Evolutionary conservation across 2,113 vertebrate genomes (phyloP).

Genomic region (Limnothrissa miodon): DNA sequence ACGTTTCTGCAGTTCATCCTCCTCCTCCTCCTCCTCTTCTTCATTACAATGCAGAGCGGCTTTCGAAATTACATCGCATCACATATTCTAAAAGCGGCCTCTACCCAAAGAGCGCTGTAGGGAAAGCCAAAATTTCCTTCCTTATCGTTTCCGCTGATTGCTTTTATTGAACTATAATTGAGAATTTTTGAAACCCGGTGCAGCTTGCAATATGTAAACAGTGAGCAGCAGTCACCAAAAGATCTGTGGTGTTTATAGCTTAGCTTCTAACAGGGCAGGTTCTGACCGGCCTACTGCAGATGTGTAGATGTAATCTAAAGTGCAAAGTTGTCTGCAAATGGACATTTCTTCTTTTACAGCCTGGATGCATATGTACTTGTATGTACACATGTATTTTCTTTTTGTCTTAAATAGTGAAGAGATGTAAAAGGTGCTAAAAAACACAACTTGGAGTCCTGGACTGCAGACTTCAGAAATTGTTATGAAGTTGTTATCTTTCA

Average conservation of each 20-base stretch:
- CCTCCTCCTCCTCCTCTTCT: neutral
- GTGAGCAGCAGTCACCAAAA: neutral
- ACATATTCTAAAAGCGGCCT: neutral
- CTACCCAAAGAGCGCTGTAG: neutral
- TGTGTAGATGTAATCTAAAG: too few species aligned
- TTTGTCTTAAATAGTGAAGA: too few species aligned
- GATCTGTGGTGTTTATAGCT: neutral
- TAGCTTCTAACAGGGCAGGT: too few species aligned
- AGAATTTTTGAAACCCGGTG: neutral
- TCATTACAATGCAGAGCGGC: neutral
- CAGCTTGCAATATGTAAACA: neutral
- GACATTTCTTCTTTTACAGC: too few species aligned
- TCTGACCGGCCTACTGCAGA: too few species aligned
- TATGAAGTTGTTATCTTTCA: too few species aligned
- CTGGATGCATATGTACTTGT: too few species aligned
- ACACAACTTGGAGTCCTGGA: too few species aligned
- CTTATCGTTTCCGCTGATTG: neutral
- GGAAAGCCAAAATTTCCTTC: neutral
- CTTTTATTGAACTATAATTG: neutral
- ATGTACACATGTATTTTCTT: too few species aligned
- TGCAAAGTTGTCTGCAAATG: too few species aligned
- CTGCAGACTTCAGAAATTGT: too few species aligned
- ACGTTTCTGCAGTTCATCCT: neutral
- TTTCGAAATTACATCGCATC: neutral
- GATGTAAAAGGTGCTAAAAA: neutral